These are phyloP conservation scores for Rhagium mordax DNA, from an alignment of 2,888 invertebrate genomes.

Conservation along the genomic window DNA sequence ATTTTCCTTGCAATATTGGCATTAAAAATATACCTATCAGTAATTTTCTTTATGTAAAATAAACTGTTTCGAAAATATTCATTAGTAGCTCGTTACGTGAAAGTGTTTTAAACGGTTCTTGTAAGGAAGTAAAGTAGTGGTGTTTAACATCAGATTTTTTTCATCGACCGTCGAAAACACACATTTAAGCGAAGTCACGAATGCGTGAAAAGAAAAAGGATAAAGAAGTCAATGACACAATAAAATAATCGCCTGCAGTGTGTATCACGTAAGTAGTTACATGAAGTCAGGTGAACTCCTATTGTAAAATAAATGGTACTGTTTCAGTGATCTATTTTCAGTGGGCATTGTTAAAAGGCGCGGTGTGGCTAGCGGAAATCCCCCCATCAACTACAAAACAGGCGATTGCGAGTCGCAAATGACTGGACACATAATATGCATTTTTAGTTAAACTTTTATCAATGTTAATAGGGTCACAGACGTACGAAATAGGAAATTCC, in stretches of 20 bases:
- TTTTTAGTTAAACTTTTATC: slow-evolving; percentile 11
- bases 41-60: no score
- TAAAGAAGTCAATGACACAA: slow-evolving; percentile 43
- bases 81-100: no score
- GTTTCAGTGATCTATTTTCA: slow-evolving; percentile 45
- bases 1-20: no score
- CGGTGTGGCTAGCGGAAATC: slow-evolving; percentile 45
- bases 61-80: no score
- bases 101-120: no score
- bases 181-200: slow-evolving; percentile 3
- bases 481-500: background rate
- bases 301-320: slow-evolving; percentile 15
- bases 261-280: slow-evolving; percentile 14
- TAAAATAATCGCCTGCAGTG: slow-evolving; percentile 33
- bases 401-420: background rate
- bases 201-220: slow-evolving; percentile 16
- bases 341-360: slow-evolving; percentile 43
- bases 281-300: slow-evolving; percentile 8
- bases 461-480: background rate
- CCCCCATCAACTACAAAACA: slow-evolving; percentile 22
- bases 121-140: no score
- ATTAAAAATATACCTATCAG: no score
- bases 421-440: background rate
- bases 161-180: no score
- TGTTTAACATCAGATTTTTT: no score